A percentile compares a stretch with the other conserved stretches of the same genome.
Conservation (phyloP, 2,797 vertebrate species). For the Enteromius paludinosus region DNA sequence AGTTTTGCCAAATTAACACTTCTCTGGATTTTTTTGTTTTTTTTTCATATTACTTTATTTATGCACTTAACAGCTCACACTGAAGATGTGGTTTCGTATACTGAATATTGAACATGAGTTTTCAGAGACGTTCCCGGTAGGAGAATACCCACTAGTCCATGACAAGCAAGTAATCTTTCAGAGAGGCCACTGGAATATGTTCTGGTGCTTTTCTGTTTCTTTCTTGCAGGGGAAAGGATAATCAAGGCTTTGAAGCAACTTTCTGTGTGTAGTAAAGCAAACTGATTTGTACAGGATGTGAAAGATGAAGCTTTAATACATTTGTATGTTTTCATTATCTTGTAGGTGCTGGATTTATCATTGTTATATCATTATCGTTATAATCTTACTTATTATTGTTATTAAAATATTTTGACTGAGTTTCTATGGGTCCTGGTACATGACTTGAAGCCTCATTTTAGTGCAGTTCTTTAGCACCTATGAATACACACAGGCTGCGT, state of each 20-base stretch:
- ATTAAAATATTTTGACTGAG: conserved; percentile 37
- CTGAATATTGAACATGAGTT: not conserved
- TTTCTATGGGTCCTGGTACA: not conserved
- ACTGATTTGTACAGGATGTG: conserved; percentile 78
- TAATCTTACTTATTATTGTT: conserved; percentile 11
- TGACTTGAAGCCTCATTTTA: not conserved
- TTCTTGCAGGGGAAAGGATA: not conserved
- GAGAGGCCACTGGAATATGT: not conserved
- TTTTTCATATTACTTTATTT: conserved; percentile 8
- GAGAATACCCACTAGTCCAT: not conserved
- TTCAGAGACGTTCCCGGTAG: not conserved
- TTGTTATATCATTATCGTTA: conserved; percentile 56
- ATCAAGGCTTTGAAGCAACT: conserved; percentile 58
- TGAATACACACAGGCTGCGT: not conserved
- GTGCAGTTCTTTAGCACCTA: too few species aligned
- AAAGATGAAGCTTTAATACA: conserved; percentile 77
- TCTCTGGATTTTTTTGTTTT: not conserved
- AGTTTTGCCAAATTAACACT: conserved; percentile 54
- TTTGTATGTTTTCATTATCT: conserved; percentile 79
- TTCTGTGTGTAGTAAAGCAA: conserved; percentile 62
- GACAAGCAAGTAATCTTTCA: not conserved
- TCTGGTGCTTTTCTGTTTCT: conserved; percentile 11
- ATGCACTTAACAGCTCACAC: not conserved
- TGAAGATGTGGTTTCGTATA: not conserved
- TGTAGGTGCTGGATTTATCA: conserved; percentile 80